Conservation (phyloP, 2,797 vertebrate genomes). For the Onychomys arenicola region DNA sequence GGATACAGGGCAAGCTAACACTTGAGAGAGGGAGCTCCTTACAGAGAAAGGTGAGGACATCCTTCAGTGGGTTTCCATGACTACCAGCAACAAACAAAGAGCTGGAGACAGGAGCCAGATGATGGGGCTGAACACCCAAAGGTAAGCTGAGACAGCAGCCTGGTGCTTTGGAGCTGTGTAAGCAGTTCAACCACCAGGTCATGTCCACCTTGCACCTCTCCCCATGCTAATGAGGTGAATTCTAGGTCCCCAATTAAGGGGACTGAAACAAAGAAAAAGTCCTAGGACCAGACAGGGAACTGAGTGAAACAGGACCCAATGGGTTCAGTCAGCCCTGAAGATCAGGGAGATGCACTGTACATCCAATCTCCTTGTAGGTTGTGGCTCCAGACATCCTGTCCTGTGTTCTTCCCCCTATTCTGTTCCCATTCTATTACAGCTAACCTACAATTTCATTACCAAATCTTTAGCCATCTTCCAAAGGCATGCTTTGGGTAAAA, state of each 20-base stretch:
- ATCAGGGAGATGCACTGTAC: background rate
- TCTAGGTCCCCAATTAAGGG: background rate
- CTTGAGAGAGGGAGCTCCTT: slow-evolving; percentile 44
- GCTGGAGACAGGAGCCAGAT: background rate
- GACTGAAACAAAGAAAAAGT: background rate
- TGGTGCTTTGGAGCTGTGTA: background rate
- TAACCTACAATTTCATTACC: background rate
- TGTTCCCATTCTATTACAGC: no score
- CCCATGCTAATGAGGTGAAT: background rate
- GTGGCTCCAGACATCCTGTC: background rate
- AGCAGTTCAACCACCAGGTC: background rate
- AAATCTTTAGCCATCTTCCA: slow-evolving; percentile 1
- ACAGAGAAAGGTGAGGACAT: slow-evolving; percentile 53
- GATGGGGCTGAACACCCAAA: background rate
- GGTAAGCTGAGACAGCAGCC: slow-evolving; percentile 20
- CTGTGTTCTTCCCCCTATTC: background rate
- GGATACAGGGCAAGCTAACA: slow-evolving; percentile 43
- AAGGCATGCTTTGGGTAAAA: slow-evolving; percentile 24
- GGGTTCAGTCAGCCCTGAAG: background rate
- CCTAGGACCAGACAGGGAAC: background rate
- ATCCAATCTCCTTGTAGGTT: background rate
- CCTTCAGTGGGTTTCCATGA: slow-evolving; percentile 42
- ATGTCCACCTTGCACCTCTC: background rate
- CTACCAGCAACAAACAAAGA: slow-evolving; percentile 58
- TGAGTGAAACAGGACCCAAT: background rate